Base-by-base conservation (phyloP, 2,888 invertebrate genomes). In the Leptodirus hochenwartii region DNA sequence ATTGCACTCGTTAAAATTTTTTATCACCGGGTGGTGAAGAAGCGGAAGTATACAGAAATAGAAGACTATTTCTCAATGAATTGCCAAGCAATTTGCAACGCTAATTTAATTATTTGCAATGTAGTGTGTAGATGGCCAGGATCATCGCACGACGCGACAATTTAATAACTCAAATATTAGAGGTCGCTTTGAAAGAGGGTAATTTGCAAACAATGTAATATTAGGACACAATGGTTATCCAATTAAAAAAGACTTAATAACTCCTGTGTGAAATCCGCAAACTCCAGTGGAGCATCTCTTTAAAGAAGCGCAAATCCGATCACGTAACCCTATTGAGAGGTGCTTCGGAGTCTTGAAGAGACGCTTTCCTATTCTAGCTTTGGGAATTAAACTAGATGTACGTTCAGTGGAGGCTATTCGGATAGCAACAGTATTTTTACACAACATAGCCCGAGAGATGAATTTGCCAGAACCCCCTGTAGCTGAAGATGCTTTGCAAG, bases 91-190 rank as follows among this genome's bases (percentile, higher is more conserved):
- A 33, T 43, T 5, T 37, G 34, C 10, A 36, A 40, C 26, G 25
- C 34, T 9, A 25, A 27, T n/a, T 20, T 32, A n/a, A n/a, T 17
- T 15, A 31, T 39, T 24, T 5, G 25, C 11, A 28, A 37, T 13
- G 33, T 39, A 27, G 34, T 36, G 3, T 34, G 31, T 5, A 12
- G 44, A 22, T 46, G 45, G 43, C 44, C 45, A n/a, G 46, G 46
- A 10, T 39, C 40, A 6, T 30, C 35, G 3, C 44, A 46, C 32
- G 47, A 50, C 31, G 29, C 30, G n/a, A 44, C 39, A 6, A 44
- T 48, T 49, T 33, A 41, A 44, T 27, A 41, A 45, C 36, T 43
- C 38, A 4, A 27, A 27, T 11, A 30, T 44, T 17, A 39, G 35
- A 15, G 37, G 38, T n/a, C 27, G 31, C 11, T 37, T 41, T 35